Evolutionary conservation across 2,797 vertebrate genomes (phyloP), one percentile per base, ranked within the genome.

Genomic region (Coregonus sp.): DNA sequence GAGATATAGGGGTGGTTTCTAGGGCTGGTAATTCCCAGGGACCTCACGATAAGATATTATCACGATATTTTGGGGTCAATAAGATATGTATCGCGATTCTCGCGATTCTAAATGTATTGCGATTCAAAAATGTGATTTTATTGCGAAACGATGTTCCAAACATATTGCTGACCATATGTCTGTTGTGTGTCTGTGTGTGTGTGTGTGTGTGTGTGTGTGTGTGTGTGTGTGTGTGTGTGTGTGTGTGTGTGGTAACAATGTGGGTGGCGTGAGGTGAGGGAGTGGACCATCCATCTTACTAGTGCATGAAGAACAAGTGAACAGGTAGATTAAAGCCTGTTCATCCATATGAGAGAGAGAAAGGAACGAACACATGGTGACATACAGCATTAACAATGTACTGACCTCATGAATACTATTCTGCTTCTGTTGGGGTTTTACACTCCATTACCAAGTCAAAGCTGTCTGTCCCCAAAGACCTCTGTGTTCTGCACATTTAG

Each of bases 261-360:
- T 67, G 33, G 50, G 20, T 11, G 67, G 73, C n/a, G 67, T 56
- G 50, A 73, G 66, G 50, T 61, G 63, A 54, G n/a, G 5, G 69
- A 25, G 75, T 33, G 72, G 77, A 75, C 76, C 73, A 81, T 89
- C 84, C 83, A 87, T 86, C 85, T 83, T 78, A 70, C 66, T 74
- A 63, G 78, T 76, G 74, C 73, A 71, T 74, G 75, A 86, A 85
- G 86, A 87, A 86, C 78, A 84, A 78, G 31, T 86, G 85, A 85
- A 78, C 84, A 78, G 80, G 78, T 80, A 88, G 81, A 90, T 83
- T 76, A 76, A 73, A 6, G 37, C 69, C 52, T 29, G 70, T 85
- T 86, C 84, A 89, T 88, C 84, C 65, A 81, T 88, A 87, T 83
- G 69, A 76, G 73, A 74, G 75, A 87, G 77, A 68, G 54, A 75